phyloP scores from a whole-genome alignment of 2,888 invertebrate genomes.

The Listrodromus nycthemerus region DNA sequence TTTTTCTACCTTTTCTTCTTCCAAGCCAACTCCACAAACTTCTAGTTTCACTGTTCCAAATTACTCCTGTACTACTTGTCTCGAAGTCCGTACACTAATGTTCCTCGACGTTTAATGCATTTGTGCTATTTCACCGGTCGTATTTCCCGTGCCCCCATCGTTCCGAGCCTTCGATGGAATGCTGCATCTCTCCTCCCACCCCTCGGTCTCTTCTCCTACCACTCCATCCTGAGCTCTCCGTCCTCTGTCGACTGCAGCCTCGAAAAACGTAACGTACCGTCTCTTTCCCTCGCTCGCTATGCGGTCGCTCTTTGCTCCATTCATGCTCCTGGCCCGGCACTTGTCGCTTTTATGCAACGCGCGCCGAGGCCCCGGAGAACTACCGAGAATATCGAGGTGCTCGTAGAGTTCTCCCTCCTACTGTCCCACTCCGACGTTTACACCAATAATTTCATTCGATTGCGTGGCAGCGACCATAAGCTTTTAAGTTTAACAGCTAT shows the following conservation, averaged over 20 bases:
- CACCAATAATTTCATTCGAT: background rate
- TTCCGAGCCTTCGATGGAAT: slow-evolving; percentile 44
- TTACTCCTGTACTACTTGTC: background rate
- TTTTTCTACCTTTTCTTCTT: too few relatives aligned
- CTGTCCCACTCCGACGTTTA: slow-evolving; percentile 36
- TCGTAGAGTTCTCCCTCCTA: slow-evolving; percentile 11
- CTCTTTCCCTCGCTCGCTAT: slow-evolving; percentile 53
- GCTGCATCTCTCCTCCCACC: slow-evolving; percentile 29
- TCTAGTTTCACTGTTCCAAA: background rate
- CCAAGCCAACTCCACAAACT: background rate
- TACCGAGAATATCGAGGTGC: slow-evolving; percentile 38
- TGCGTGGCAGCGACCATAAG: background rate
- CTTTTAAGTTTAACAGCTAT: background rate
- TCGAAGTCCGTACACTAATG: slow-evolving; percentile 26
- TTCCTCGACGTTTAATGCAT: slow-evolving; percentile 40
- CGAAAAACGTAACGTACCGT: slow-evolving; percentile 54
- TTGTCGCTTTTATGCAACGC: slow-evolving; percentile 76
- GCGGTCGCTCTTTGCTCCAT: slow-evolving; percentile 72
- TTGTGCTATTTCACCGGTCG: slow-evolving; percentile 31
- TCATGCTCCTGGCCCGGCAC: slow-evolving; percentile 72
- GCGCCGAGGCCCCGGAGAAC: slow-evolving; percentile 68
- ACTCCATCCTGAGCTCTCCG: slow-evolving; percentile 40
- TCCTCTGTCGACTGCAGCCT: slow-evolving; percentile 56
- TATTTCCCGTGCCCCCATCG: slow-evolving; percentile 35
- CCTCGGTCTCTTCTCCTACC: slow-evolving; percentile 40